Conservation (phyloP, 2,797 vertebrate species). For the Pangasius krempfi region DNA sequence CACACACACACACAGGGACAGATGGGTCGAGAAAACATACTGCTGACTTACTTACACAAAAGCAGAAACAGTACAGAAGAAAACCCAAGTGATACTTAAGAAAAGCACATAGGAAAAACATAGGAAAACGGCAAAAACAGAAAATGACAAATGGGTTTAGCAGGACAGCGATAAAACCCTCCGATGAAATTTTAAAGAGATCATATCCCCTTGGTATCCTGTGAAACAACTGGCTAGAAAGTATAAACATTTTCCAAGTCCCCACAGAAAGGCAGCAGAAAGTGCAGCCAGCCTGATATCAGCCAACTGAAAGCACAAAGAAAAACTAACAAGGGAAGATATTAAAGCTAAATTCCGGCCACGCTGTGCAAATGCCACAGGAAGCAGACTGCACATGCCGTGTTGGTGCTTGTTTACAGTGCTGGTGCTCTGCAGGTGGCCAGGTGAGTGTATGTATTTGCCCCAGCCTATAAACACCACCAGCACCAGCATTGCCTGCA, state of each 20-base stretch:
- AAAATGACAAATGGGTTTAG: conserved; percentile 57
- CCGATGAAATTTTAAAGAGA: conserved; percentile 55
- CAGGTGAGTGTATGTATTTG: conserved; percentile 44
- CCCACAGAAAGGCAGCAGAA: conserved; percentile 34
- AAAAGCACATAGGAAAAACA: background rate
- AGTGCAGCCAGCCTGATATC: conserved; percentile 24
- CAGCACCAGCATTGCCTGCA: conserved; percentile 21
- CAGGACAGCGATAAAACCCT: conserved; percentile 43
- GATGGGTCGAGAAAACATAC: conserved; percentile 23
- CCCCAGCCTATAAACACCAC: conserved; percentile 21
- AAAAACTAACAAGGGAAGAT: conserved; percentile 27
- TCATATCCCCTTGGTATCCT: conserved; percentile 36
- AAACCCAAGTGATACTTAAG: conserved; percentile 31
- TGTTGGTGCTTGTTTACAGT: conserved; percentile 20
- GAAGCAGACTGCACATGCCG: conserved; percentile 8
- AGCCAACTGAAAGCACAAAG: conserved; percentile 31
- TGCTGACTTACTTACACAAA: conserved; percentile 38
- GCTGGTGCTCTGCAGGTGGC: conserved; percentile 43
- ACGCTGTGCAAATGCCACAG: conserved; percentile 32
- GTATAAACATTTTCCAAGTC: conserved; percentile 43
- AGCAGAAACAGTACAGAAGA: conserved; percentile 29
- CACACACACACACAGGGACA: background rate
- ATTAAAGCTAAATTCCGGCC: conserved; percentile 35
- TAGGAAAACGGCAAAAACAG: conserved; percentile 35
- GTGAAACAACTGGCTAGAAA: conserved; percentile 41